Base-by-base conservation (phyloP, 2,888 invertebrate genomes). In the Stramonita haemastoma region DNA sequence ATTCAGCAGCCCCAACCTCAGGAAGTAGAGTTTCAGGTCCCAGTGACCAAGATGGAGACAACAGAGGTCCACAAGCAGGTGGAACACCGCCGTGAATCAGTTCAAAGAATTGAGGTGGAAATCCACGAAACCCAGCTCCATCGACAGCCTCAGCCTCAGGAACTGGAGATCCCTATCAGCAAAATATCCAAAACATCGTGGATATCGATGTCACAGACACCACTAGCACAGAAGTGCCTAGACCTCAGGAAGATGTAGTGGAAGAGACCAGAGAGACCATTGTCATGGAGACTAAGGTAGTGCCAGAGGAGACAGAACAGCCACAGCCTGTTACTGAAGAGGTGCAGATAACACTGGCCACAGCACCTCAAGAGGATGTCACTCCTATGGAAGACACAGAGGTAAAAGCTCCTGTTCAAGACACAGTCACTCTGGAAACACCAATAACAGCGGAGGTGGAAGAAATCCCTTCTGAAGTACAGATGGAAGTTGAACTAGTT, bases 41-140 rank as follows among this genome's bases (percentile, higher is more conserved):
- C 91, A 26, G 89, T 93, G 26, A 93, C 93, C 46, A 92, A 90
- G 77, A 92, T 90, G 36, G 91, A 93, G 88, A 92, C 92, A 34
- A 89, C 91, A 17, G 87, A 93, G 56, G 79, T 92, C 6, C 92
- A 91, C 73, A 90, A 92, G 36, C 90, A 91, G 13, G 90, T 92
- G 34, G 92, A 92, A 36, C 91, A 92, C 46, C 91, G 91, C 87
- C 89, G 91, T 77, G 91, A 92, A 60, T 92, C 93, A 34, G 92
- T 91, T 90, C 92, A 94, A 86, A 93, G 93, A 89, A 94, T 94
- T 92, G 95, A 95, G 81, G 93, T 95, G 66, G 94, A 94, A 89
- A 94, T 95, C 81, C 93, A 94, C 87, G 94, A 94, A 89, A 90
- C 93, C 56, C 91, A 92, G 19, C 93, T 94, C 91, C 92, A 93